A percentile compares a stretch with the other conserved stretches of the same genome.
phyloP scores from a whole-genome alignment of 2,113 vertebrate species.

The human region GRCh38 chr20:18045501-18046000 shows the following conservation, averaged over 20 bases:
- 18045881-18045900: not conserved
- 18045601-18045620: constrained; percentile 7
- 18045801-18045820: not conserved
- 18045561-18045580: not conserved
- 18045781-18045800: no score
- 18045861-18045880: not conserved
- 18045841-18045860: not conserved
- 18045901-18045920: not conserved
- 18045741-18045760: no score
- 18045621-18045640: not conserved
- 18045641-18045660: no score
- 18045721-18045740: no score
- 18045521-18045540: constrained; percentile 19
- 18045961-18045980: not conserved
- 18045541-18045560: not conserved
- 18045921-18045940: not conserved
- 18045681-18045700: no score
- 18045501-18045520: not conserved
- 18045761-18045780: no score
- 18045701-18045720: no score
- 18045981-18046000: not conserved
- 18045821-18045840: not conserved
- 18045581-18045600: not conserved
- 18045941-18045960: not conserved
- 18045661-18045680: no score